phyloP scores from a whole-genome alignment of 64 coral and sea anemone genomes.

The Stylophora pistillata region DNA sequence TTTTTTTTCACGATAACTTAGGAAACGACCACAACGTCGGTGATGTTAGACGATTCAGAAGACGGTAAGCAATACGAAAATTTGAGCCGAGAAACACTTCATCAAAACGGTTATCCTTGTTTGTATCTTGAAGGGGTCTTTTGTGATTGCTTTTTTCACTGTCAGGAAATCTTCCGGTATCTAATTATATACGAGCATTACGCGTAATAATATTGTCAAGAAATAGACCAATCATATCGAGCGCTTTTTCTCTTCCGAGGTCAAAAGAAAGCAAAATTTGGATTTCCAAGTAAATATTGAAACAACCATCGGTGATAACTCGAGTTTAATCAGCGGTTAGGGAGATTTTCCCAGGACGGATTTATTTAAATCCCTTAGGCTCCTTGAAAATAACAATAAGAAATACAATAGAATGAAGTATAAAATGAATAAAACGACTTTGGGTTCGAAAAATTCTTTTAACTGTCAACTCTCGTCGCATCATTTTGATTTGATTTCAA shows the following conservation, averaged over 20 bases:
- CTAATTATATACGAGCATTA: conserved; percentile 16
- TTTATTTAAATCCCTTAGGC: neutral
- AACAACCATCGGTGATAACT: neutral
- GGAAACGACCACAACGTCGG: neutral
- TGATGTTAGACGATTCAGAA: too few relatives aligned
- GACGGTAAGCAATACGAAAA: neutral
- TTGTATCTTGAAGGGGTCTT: neutral
- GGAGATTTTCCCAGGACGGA: neutral
- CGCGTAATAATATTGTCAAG: neutral
- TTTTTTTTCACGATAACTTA: neutral
- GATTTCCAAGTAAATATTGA: conserved; percentile 26
- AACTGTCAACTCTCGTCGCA: too few relatives aligned
- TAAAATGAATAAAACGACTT: too few relatives aligned
- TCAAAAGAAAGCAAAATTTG: conserved; percentile 11
- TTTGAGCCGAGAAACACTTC: neutral
- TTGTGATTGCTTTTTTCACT: conserved; percentile 18
- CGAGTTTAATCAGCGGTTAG: neutral
- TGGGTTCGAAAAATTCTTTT: too few relatives aligned
- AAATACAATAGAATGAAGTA: neutral
- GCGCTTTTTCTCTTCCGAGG: neutral
- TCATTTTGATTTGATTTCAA: too few relatives aligned
- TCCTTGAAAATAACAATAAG: neutral
- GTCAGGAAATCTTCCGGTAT: conserved; percentile 30
- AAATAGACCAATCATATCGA: neutral
- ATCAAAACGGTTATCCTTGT: neutral